These are phyloP conservation scores for Drosophila gaucha DNA, from an alignment of 2,888 invertebrate species.

Conservation along the genomic window DNA sequence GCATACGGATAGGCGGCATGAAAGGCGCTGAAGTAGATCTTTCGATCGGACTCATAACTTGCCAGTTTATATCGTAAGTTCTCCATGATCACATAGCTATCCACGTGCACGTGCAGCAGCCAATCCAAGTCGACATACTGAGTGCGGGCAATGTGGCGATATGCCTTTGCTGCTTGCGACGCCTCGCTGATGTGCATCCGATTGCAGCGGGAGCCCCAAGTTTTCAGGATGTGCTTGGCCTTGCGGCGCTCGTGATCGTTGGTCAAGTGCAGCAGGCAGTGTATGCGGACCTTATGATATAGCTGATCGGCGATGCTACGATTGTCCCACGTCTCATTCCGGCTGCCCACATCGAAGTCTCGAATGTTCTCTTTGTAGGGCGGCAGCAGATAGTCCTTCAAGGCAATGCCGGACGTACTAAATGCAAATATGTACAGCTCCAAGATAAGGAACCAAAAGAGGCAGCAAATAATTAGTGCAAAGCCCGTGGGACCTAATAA, in stretches of 20 bases:
- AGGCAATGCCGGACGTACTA: not conserved
- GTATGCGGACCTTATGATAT: constrained; percentile 90
- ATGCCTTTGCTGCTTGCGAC: constrained; percentile 95
- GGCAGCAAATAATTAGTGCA: not conserved
- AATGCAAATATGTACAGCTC: constrained; percentile 12
- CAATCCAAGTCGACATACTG: constrained; percentile 94
- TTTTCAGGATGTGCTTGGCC: constrained; percentile 95
- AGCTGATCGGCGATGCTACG: constrained; percentile 88
- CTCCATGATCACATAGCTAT: constrained; percentile 97
- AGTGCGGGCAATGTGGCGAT: constrained; percentile 92
- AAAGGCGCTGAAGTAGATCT: constrained; percentile 95
- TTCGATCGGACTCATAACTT: constrained; percentile 88
- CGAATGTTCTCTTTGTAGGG: constrained; percentile 38
- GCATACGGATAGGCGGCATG: constrained; percentile 89
- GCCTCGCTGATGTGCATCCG: constrained; percentile 84
- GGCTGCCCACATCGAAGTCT: constrained; percentile 19
- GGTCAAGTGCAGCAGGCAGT: constrained; percentile 98
- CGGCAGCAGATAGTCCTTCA: constrained; percentile 16
- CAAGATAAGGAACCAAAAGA: not conserved
- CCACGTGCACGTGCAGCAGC: constrained; percentile 99
- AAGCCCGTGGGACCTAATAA: not conserved
- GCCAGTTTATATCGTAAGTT: constrained; percentile 95
- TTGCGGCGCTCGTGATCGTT: constrained; percentile 94
- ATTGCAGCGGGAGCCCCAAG: constrained; percentile 97
- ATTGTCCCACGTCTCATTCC: constrained; percentile 39